These are phyloP conservation scores for Vultur gryphus DNA, from an alignment of 2,797 vertebrate species.

Conservation along the genomic window DNA sequence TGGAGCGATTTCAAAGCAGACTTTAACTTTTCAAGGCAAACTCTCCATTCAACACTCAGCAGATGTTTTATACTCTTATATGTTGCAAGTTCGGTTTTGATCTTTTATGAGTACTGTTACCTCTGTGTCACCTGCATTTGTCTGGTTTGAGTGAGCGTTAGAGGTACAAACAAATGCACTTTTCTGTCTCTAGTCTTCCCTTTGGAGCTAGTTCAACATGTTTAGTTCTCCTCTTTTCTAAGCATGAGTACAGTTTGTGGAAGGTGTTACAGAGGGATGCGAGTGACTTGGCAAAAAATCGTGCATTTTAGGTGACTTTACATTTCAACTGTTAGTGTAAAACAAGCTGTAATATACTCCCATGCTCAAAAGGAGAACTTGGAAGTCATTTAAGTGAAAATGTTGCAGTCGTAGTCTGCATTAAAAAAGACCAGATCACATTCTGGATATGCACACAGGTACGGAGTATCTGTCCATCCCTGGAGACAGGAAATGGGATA, in stretches of 20 bases:
- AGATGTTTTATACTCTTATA: not conserved
- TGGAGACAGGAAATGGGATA: not conserved
- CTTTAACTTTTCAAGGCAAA: constrained; percentile 2
- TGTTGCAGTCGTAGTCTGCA: not conserved
- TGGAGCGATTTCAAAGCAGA: not conserved
- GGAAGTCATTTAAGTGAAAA: not conserved
- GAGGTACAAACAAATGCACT: not conserved
- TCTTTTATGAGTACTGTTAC: not conserved
- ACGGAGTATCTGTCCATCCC: not conserved
- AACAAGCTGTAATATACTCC: not conserved
- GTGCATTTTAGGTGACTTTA: not conserved
- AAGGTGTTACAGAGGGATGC: not conserved
- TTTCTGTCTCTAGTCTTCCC: not conserved
- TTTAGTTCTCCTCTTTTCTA: not conserved
- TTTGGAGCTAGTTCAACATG: not conserved
- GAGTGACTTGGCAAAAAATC: not conserved
- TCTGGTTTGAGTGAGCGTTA: not conserved
- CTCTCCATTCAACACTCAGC: not conserved
- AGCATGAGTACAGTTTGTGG: not conserved
- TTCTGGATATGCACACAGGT: not conserved
- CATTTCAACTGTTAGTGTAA: not conserved
- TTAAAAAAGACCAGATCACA: not conserved
- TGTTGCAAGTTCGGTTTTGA: not conserved
- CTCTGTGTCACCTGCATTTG: not conserved
- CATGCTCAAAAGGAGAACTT: not conserved